Evolutionary conservation across 2,797 vertebrate species (phyloP).

Genomic region (Betta splendens): DNA sequence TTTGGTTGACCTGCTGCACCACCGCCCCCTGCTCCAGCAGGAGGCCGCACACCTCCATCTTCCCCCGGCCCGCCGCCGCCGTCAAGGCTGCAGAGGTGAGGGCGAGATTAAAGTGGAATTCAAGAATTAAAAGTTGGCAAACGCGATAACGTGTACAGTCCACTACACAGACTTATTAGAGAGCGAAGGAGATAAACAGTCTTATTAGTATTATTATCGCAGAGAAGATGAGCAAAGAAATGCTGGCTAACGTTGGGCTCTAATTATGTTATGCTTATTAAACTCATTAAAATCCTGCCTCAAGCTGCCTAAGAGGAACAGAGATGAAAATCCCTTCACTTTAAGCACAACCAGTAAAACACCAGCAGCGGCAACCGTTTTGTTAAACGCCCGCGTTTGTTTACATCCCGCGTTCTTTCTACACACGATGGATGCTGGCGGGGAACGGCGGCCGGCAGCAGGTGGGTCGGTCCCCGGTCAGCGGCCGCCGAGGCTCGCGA

Average conservation of each 20-base stretch:
- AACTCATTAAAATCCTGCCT: slow-evolving; percentile 57
- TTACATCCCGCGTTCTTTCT: slow-evolving; percentile 35
- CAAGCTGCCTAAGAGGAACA: slow-evolving; percentile 28
- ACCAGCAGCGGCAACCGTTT: slow-evolving; percentile 44
- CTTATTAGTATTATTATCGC: slow-evolving; percentile 13
- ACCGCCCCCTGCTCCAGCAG: slow-evolving; percentile 85
- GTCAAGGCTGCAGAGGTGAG: slow-evolving; percentile 84
- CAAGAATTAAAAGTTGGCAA: slow-evolving; percentile 1
- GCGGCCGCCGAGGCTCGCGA: slow-evolving; percentile 39
- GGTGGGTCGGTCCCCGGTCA: slow-evolving; percentile 59
- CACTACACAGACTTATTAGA: neutral
- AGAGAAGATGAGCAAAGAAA: slow-evolving; percentile 37
- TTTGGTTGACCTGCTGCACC: slow-evolving; percentile 87
- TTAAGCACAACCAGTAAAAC: slow-evolving; percentile 53
- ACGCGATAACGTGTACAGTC: neutral
- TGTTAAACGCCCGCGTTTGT: slow-evolving; percentile 33
- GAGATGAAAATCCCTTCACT: slow-evolving; percentile 44
- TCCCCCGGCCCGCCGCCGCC: slow-evolving; percentile 92
- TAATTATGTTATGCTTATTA: slow-evolving; percentile 61
- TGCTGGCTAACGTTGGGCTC: slow-evolving; percentile 26
- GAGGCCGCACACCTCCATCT: slow-evolving; percentile 89
- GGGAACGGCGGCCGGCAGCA: no score
- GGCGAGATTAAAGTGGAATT: neutral
- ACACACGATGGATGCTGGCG: no score
- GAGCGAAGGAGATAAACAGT: slow-evolving; percentile 17